Evolutionary conservation across 2,797 vertebrate genomes (phyloP).

Genomic region (Microcaecilia unicolor): DNA sequence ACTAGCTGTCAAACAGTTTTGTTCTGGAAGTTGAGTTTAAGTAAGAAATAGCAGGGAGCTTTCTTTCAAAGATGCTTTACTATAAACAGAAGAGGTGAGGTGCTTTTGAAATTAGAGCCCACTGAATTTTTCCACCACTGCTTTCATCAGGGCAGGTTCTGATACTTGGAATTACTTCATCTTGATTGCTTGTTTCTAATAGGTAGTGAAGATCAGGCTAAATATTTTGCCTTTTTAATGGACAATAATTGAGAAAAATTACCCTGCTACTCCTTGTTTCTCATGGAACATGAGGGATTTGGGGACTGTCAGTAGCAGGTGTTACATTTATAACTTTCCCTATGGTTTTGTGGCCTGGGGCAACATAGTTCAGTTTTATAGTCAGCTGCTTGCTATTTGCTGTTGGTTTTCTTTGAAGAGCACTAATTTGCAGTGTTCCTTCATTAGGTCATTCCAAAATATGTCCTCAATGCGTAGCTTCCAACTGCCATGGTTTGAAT

Average conservation of each 20-base stretch:
- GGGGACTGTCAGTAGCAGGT: conserved; percentile 58
- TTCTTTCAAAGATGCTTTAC: no score
- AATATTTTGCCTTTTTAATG: conserved; percentile 19
- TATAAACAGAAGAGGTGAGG: no score
- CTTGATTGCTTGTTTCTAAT: conserved; percentile 12
- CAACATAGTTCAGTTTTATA: conserved; percentile 37
- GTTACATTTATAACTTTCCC: conserved; percentile 59
- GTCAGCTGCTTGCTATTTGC: conserved; percentile 39
- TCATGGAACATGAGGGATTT: conserved; percentile 24
- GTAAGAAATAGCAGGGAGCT: not conserved
- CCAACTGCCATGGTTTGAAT: no score
- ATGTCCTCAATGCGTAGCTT: conserved; percentile 44
- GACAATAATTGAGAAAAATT: conserved; percentile 14
- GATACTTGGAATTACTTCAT: conserved; percentile 8
- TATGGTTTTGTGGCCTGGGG: conserved; percentile 35
- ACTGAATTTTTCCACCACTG: conserved; percentile 1
- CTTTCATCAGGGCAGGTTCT: conserved; percentile 9
- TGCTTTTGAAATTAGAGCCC: not conserved
- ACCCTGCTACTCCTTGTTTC: conserved; percentile 5
- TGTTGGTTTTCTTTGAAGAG: conserved; percentile 28
- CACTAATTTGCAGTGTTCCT: conserved; percentile 32
- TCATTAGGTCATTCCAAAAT: conserved; percentile 47
- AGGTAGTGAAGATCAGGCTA: conserved; percentile 6
- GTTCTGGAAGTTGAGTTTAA: not conserved
- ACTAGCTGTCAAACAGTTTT: no score